Percentiles rank a stretch among this genome's conserved stretches.
Conservation (phyloP, 2,888 invertebrate species). For the Dascillus cervinus region DNA sequence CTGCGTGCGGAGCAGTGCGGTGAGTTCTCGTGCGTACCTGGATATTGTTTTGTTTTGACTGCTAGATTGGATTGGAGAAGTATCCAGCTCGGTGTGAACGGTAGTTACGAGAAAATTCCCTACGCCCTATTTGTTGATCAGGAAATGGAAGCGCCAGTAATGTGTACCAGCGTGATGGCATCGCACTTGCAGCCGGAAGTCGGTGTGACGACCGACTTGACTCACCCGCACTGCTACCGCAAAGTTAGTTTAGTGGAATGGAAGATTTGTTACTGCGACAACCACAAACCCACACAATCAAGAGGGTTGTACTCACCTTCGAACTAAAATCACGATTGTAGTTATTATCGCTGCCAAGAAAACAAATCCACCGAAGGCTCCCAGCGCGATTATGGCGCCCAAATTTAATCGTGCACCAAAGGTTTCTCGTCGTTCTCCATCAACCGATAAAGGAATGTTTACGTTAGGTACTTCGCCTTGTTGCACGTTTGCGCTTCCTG, state of each 20-base stretch:
- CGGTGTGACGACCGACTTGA: constrained; percentile 44
- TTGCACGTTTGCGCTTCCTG: constrained; percentile 42
- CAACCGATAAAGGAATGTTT: constrained; percentile 59
- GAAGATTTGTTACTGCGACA: constrained; percentile 2
- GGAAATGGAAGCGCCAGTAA: constrained; percentile 87
- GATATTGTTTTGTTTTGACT: constrained; percentile 7
- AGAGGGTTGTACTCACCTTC: constrained; percentile 58
- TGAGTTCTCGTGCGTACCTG: constrained; percentile 16
- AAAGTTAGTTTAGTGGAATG: constrained; percentile 15
- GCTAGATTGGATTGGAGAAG: constrained; percentile 77
- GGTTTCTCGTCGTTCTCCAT: constrained; percentile 50
- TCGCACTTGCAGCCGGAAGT: constrained; percentile 47
- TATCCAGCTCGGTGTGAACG: constrained; percentile 74
- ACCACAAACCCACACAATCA: constrained; percentile 4
- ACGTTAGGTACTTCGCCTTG: constrained; percentile 61
- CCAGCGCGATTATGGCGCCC: constrained; percentile 81
- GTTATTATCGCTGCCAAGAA: constrained; percentile 84
- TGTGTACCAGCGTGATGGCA: constrained; percentile 83
- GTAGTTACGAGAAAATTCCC: constrained; percentile 72
- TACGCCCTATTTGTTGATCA: constrained; percentile 83
- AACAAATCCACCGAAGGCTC: constrained; percentile 85
- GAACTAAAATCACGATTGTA: constrained; percentile 77
- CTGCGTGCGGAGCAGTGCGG: constrained; percentile 26
- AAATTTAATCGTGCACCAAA: constrained; percentile 68
- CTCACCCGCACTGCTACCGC: constrained; percentile 36